phyloP scores from a whole-genome alignment of 2,113 vertebrate species.

The Catharus bicknelli region DNA sequence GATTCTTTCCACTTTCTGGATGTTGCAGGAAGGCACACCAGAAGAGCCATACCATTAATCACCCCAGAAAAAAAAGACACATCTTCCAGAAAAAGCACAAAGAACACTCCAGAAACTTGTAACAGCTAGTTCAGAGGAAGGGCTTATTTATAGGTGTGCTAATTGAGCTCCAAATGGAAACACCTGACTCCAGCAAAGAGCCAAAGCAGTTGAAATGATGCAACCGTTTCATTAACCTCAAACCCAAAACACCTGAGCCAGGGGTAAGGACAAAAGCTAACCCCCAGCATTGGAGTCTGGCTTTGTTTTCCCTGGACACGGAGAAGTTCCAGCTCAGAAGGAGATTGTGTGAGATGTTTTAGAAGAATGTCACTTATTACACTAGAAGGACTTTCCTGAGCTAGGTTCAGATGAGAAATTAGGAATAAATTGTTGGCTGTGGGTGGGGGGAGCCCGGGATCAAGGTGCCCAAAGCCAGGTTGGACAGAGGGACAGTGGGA shows the following conservation, averaged over 20 bases:
- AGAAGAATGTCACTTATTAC: rapidly evolving
- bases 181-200: rapidly evolving
- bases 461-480: background rate
- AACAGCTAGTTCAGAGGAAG: rapidly evolving
- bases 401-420: background rate
- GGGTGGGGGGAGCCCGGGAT: rapidly evolving
- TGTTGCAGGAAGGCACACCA: rapidly evolving
- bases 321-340: background rate
- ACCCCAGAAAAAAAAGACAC: rapidly evolving
- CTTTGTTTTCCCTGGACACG: rapidly evolving
- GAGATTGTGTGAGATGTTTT: rapidly evolving
- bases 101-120: rapidly evolving
- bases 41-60: rapidly evolving
- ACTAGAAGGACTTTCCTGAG: background rate
- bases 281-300: rapidly evolving
- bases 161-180: background rate
- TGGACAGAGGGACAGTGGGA: rapidly evolving
- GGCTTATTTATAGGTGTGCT: background rate
- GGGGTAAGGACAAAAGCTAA: background rate
- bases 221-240: rapidly evolving
- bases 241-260: background rate
- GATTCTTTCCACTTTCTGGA: too few species aligned
- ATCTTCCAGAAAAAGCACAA: rapidly evolving
- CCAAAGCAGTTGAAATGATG: background rate
- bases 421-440: background rate